Base-by-base conservation (phyloP, 2,888 invertebrate genomes). In the Ophraella communa region DNA sequence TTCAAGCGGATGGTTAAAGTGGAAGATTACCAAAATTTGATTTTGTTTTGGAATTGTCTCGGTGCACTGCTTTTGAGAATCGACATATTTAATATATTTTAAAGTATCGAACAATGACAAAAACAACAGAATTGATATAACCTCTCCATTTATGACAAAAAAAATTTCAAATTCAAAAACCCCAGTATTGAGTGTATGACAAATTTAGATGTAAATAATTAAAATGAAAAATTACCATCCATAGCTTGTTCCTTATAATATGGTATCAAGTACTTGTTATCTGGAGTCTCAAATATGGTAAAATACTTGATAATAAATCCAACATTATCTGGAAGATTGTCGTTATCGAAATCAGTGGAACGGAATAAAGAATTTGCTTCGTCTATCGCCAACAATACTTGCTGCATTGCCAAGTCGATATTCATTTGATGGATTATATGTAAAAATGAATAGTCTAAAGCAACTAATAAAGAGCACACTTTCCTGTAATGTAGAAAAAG, bases 281-380 rank as follows among this genome's bases (percentile, higher is more conserved):
- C 82, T 1, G 79, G 72, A 0, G 84, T 83, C 1, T 83, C 82
- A 23, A 85, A 73, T 14, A 85, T 81, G 1, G 85, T 71, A 24
- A 85, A 83, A 73, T 85, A 84, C 67, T 85, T 85, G 5, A 86
- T 82, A 52, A 82, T 79, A 68, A 86, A 85, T 0, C 86, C 86
- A 66, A 86, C 84, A 73, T 86, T 86, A 77, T 86, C 86, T 2
- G 86, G 84, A 1, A 80, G 60, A 0, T 85, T 85, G 69, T 86
- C 85, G 44, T 84, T 83, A 68, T 86, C 82, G 64, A 86, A 86
- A 70, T 86, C 86, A 0, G 85, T 82, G 55, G 84, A 84, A 65
- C 86, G 82, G 66, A 86, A 86, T 62, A 86, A 83, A 3, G 85
- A 80, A 70, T 86, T 85, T 1, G 85, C 85, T 66, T 85, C 85